phyloP scores from a whole-genome alignment of 2,113 vertebrate genomes.

The Zosterops borbonicus region DNA sequence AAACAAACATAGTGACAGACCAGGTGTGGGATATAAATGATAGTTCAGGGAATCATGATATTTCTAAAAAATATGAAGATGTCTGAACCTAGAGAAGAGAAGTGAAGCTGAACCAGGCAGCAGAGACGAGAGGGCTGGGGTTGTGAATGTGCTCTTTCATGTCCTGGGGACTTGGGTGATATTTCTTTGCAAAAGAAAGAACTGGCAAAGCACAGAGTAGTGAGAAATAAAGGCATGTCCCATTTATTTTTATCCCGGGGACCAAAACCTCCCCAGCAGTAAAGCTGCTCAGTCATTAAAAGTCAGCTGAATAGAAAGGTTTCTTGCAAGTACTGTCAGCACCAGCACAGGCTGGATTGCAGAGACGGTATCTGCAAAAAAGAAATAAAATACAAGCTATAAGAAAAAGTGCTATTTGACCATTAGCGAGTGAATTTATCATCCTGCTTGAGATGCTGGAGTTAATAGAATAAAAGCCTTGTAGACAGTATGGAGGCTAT shows the following conservation, averaged over 20 bases:
- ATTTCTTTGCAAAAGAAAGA: neutral
- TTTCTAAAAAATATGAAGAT: neutral
- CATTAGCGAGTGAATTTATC: conserved; percentile 31
- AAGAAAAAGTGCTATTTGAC: conserved; percentile 26
- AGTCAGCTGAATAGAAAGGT: neutral
- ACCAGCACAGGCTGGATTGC: neutral
- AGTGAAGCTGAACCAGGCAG: neutral
- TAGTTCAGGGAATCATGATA: neutral
- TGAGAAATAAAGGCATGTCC: neutral
- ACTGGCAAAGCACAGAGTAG: neutral
- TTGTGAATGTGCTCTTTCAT: neutral
- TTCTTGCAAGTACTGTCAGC: neutral
- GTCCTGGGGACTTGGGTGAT: neutral
- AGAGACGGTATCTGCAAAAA: neutral
- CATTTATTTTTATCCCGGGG: neutral
- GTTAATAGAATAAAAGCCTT: conserved; percentile 41
- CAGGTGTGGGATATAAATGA: neutral
- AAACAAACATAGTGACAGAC: neutral
- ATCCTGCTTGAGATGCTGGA: neutral
- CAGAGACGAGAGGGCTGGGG: neutral
- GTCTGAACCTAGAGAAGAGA: neutral
- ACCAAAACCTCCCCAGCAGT: neutral
- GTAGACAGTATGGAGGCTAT: neutral
- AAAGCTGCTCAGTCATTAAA: neutral
- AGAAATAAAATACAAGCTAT: neutral